phyloP scores from a whole-genome alignment of 2,797 vertebrate species.

The Hippopotamyrus pictus region DNA sequence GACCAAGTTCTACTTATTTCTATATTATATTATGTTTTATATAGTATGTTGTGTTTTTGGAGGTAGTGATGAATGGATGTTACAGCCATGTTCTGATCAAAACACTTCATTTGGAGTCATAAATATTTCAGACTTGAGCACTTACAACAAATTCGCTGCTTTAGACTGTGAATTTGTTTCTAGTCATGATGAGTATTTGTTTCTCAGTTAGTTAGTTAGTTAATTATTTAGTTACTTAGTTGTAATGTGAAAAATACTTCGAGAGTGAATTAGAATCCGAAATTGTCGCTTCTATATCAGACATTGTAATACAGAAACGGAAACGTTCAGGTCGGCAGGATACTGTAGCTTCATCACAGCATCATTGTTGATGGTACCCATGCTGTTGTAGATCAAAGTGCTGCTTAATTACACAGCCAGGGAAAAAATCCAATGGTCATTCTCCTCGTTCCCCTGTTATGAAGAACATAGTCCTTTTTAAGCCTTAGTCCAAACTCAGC shows the following conservation, averaged over 20 bases:
- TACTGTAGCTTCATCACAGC: constrained; percentile 60
- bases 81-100: not conserved
- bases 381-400: constrained; percentile 57
- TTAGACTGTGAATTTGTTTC: too few species aligned
- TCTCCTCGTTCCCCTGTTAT: constrained; percentile 44
- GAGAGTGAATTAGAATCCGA: not conserved
- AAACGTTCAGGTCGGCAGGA: constrained; percentile 35
- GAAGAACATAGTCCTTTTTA: not conserved
- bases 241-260: too few species aligned
- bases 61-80: not conserved
- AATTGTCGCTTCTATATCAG: not conserved
- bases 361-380: constrained; percentile 51
- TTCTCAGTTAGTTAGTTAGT: too few species aligned
- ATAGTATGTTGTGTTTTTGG: not conserved
- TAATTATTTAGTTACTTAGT: too few species aligned
- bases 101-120: not conserved
- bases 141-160: too few species aligned
- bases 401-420: constrained; percentile 54
- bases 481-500: not conserved
- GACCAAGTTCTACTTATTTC: too few species aligned
- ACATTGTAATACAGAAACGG: not conserved
- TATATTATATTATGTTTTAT: too few species aligned
- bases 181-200: too few species aligned
- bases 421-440: constrained; percentile 57
- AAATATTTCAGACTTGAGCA: too few species aligned